phyloP scores from a whole-genome alignment of 2,888 invertebrate genomes.

The Bruchidius siliquastri region DNA sequence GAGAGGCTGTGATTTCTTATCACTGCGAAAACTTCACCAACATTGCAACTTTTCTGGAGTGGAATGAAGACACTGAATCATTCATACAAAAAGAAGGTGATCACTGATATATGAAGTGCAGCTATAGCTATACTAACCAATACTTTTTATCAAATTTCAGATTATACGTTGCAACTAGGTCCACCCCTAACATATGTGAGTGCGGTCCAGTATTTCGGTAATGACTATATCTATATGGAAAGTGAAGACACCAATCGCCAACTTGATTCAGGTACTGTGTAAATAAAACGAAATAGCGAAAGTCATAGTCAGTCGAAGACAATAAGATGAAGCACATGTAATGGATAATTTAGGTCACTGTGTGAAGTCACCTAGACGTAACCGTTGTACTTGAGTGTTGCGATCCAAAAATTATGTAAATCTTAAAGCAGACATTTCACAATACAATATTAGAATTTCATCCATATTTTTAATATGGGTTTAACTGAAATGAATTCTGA shows the following conservation, averaged over 20 bases:
- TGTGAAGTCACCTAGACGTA: too few relatives aligned
- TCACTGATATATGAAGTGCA: conserved; percentile 3
- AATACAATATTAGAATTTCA: too few relatives aligned
- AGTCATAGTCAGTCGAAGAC: too few relatives aligned
- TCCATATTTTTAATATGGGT: too few relatives aligned
- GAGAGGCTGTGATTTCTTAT: conserved; percentile 15
- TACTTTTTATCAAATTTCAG: conserved; percentile 9
- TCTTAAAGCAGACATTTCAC: too few relatives aligned
- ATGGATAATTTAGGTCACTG: too few relatives aligned
- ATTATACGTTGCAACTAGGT: conserved; percentile 8
- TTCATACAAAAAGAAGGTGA: conserved; percentile 13
- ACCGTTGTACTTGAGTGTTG: too few relatives aligned
- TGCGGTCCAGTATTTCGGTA: conserved; percentile 5
- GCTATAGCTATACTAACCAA: background rate
- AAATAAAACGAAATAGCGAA: background rate
- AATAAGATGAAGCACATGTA: too few relatives aligned
- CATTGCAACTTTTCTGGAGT: conserved; percentile 17
- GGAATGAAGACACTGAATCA: conserved; percentile 13
- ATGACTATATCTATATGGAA: conserved; percentile 12
- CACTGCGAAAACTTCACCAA: conserved; percentile 15
- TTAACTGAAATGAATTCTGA: too few relatives aligned
- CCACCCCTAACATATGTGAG: conserved; percentile 6
- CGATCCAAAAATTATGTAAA: too few relatives aligned
- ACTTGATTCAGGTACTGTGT: background rate
- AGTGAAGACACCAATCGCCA: background rate